phyloP scores from a whole-genome alignment of 2,113 vertebrate genomes.

The Mormyrus iriodes region DNA sequence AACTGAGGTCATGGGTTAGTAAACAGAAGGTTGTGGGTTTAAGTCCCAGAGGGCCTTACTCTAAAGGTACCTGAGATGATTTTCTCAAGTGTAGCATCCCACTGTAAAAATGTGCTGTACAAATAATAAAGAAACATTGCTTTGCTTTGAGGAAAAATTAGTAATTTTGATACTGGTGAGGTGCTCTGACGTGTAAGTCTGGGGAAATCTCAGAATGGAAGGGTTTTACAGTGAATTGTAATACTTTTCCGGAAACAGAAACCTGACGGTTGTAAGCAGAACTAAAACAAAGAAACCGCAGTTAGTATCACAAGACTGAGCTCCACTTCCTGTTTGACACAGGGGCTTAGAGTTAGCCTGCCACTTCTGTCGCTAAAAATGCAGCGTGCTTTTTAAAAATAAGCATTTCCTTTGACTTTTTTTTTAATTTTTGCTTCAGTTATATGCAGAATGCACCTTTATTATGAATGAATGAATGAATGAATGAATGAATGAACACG shows the following conservation, averaged over 20 bases:
- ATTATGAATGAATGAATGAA: too few species aligned
- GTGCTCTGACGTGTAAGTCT: neutral
- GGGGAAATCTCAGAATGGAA: neutral
- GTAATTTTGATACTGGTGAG: neutral
- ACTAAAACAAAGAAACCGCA: constrained; percentile 6
- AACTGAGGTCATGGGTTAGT: neutral
- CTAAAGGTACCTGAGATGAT: neutral
- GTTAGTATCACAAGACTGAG: neutral
- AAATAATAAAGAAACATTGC: neutral
- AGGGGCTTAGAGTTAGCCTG: neutral
- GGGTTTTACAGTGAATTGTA: neutral
- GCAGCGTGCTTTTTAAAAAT: neutral
- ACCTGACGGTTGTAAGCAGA: constrained; percentile 10
- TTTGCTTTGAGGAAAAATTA: neutral
- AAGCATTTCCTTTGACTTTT: neutral
- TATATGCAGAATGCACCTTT: neutral
- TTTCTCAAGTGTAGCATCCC: neutral
- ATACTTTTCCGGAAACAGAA: neutral
- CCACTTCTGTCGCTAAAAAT: neutral
- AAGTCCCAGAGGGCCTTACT: neutral
- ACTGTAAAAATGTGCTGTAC: neutral
- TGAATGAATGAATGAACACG: too few species aligned
- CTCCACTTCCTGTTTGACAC: constrained; percentile 1
- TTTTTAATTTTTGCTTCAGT: neutral
- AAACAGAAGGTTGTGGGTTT: neutral